Conservation (phyloP, 2,797 vertebrate genomes). For the Sitta carolinensis region DNA sequence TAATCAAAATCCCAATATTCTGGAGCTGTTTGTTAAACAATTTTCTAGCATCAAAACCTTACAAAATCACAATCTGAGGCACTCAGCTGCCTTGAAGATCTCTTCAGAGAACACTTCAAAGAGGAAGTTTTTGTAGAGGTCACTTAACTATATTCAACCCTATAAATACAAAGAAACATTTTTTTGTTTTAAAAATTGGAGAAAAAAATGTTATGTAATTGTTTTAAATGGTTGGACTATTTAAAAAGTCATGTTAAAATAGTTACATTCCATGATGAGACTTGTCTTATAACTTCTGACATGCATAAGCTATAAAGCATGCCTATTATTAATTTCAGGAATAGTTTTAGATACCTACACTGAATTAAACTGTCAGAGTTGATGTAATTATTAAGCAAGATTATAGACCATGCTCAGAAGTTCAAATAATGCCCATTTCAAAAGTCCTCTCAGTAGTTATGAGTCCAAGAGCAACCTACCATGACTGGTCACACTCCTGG, state of each 20-base stretch:
- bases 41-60: constrained; percentile 66
- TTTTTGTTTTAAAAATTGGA: constrained; percentile 40
- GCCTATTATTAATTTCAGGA: constrained; percentile 49
- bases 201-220: constrained; percentile 24
- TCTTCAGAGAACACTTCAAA: constrained; percentile 63
- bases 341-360: constrained; percentile 25
- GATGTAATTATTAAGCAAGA: constrained; percentile 54
- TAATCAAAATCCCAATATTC: constrained; percentile 63
- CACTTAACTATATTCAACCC: constrained; percentile 12
- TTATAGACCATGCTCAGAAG: constrained; percentile 40
- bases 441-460: constrained; percentile 38
- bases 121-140: constrained; percentile 22
- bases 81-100: constrained; percentile 49
- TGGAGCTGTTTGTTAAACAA: constrained; percentile 59
- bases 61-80: constrained; percentile 46
- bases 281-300: constrained; percentile 39
- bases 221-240: constrained; percentile 8
- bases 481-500: neutral
- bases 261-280: constrained; percentile 6
- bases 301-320: constrained; percentile 24
- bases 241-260: constrained; percentile 38
- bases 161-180: constrained; percentile 6
- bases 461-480: constrained; percentile 26
- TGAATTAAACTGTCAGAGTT: constrained; percentile 49
- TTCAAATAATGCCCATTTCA: constrained; percentile 47